Evolutionary conservation across 2,113 vertebrate genomes (phyloP).

Genomic region (cattle (Bos taurus)): DNA sequence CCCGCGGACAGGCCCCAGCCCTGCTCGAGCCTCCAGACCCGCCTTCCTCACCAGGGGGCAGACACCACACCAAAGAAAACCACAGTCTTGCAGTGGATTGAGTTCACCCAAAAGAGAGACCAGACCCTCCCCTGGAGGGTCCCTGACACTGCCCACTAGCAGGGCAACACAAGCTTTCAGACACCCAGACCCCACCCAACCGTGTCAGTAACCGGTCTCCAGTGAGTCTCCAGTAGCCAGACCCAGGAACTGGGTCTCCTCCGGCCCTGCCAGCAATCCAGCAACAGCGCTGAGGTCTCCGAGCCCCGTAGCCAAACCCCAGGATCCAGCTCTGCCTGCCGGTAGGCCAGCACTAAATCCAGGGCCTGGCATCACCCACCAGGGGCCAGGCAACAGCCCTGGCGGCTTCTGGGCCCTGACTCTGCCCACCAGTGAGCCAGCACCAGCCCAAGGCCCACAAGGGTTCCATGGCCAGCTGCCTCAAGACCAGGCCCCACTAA

Average conservation of each 20-base stretch:
- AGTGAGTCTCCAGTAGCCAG: not conserved
- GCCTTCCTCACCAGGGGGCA: not conserved
- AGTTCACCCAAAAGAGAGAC: not conserved
- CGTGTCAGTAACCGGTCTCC: not conserved
- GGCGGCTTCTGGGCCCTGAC: not conserved
- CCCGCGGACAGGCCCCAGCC: not conserved
- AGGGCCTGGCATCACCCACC: not conserved
- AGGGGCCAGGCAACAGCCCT: not conserved
- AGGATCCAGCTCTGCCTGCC: not conserved
- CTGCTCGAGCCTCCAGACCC: not conserved
- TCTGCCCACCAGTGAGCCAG: not conserved
- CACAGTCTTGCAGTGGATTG: not conserved
- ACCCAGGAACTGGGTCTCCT: not conserved
- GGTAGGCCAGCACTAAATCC: not conserved
- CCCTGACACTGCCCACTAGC: not conserved
- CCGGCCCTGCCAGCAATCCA: not conserved
- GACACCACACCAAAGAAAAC: not conserved
- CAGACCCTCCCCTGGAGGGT: not conserved
- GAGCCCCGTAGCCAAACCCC: not conserved
- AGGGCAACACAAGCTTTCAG: not conserved
- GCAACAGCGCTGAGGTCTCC: not conserved
- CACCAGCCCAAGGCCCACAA: not conserved
- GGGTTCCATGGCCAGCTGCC: not conserved
- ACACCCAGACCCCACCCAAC: not conserved
- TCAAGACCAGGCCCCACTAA: not conserved